These are phyloP conservation scores for Platycheirus rosarum DNA, from an alignment of 2,888 invertebrate genomes.

Conservation along the genomic window DNA sequence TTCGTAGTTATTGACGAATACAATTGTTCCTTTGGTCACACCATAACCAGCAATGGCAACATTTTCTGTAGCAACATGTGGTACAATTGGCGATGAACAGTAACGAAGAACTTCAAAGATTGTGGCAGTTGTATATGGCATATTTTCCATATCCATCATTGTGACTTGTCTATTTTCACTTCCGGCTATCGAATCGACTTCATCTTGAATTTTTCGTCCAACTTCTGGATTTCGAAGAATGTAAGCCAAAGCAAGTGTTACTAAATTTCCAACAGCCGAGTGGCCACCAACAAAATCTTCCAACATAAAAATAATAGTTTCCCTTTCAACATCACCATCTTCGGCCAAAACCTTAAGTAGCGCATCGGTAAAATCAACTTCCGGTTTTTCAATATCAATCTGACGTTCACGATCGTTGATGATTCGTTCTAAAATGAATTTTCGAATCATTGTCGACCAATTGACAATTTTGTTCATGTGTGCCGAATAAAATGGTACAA, in stretches of 20 bases:
- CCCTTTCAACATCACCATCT: conserved; percentile 86
- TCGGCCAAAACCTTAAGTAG: conserved; percentile 87
- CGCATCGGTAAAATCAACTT: conserved; percentile 90
- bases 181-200: conserved; percentile 84
- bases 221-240: conserved; percentile 87
- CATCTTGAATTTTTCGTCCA: conserved; percentile 85
- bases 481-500: conserved; percentile 87
- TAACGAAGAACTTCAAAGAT: conserved; percentile 89
- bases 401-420: conserved; percentile 83
- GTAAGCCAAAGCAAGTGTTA: conserved; percentile 88
- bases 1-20: conserved; percentile 91
- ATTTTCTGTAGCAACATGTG: conserved; percentile 90
- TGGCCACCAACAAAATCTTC: conserved; percentile 93
- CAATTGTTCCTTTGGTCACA: conserved; percentile 89
- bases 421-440: conserved; percentile 88
- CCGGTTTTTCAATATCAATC: conserved; percentile 84
- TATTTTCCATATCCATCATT: conserved; percentile 85
- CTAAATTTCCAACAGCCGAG: conserved; percentile 91
- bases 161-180: conserved; percentile 84
- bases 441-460: conserved; percentile 87
- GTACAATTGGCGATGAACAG: conserved; percentile 92
- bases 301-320: conserved; percentile 89
- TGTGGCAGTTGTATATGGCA: conserved; percentile 91
- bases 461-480: conserved; percentile 87
- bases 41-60: conserved; percentile 87